A percentile compares a stretch with the other conserved stretches of the same genome.
Evolutionary conservation across 2,888 invertebrate genomes (phyloP).

Genomic region (Parnassius glacialis): DNA sequence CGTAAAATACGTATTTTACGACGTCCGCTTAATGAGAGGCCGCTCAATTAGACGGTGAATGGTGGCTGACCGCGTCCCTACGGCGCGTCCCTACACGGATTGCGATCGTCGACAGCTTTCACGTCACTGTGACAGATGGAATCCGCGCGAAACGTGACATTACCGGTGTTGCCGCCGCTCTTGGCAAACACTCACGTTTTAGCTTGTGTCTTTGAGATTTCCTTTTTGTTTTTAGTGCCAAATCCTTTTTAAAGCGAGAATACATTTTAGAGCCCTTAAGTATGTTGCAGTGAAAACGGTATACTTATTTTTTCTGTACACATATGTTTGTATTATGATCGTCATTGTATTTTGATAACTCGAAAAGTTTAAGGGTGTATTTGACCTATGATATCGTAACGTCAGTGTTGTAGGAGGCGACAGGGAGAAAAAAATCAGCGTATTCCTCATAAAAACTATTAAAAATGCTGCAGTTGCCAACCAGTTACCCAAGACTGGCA

Average conservation of each 20-base stretch:
- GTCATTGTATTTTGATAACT: too few relatives aligned
- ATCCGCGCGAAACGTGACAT: slow-evolving; percentile 37
- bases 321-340: too few relatives aligned
- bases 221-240: slow-evolving; percentile 37
- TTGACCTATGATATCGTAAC: too few relatives aligned
- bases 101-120: slow-evolving; percentile 28
- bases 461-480: too few relatives aligned
- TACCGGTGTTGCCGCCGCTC: slow-evolving; percentile 38
- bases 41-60: slow-evolving; percentile 52
- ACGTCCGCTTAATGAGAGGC: slow-evolving; percentile 41
- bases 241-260: slow-evolving; percentile 38
- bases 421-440: too few relatives aligned
- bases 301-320: too few relatives aligned
- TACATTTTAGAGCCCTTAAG: slow-evolving; percentile 21
- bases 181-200: slow-evolving; percentile 41
- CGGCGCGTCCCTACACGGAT: slow-evolving; percentile 5
- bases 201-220: slow-evolving; percentile 29
- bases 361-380: too few relatives aligned
- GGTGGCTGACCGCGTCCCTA: slow-evolving; percentile 23
- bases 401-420: too few relatives aligned
- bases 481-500: too few relatives aligned
- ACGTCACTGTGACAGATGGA: slow-evolving; percentile 31
- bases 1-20: slow-evolving; percentile 62
- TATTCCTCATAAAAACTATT: too few relatives aligned
- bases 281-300: background rate